Base-by-base conservation (phyloP, 1,140 invertebrate genomes). In the Drosophila tropicalis region DNA sequence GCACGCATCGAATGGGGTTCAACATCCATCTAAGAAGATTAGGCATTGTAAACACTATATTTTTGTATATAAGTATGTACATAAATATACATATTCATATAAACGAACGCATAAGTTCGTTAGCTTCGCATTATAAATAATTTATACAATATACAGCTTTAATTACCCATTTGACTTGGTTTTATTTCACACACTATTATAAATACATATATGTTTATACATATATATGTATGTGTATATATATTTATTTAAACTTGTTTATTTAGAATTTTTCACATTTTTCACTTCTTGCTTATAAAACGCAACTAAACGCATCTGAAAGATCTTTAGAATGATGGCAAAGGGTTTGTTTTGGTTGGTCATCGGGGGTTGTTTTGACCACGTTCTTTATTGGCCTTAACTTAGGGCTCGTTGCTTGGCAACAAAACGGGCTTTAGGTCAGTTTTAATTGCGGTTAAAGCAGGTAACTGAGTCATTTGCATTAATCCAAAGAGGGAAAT, bases 1-100 rank as follows among this genome's bases (percentile, higher is more conserved):
- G 65, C 75, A 70, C 75, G 64, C 76, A 71, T 65, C 83, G 68
- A 75, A 76, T 68, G 79, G 83, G 83, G 83, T 86, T 86, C 83
- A 87, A 87, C 79, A 86, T 87, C 83, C 80, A 86, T 83, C 75
- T 81, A 86, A 78, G 57, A 70, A 86, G 83, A 86, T 86, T 86
- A 86, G 83, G 69, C 72, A 62, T 54, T 58, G 62, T 68, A 79
- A 70, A 78, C 63, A 77, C 68, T 63, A 62, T 62, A 63, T 64
- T 64, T 51, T 66, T 62, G 36, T 63, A 70, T 69, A 65, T 56
- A 62, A 19, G 63, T 15, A 65, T 57, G 44, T 57, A 66, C 54
- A 66, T 66, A 64, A 55, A 60, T 62, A 70, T 66, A 60, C 47
- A 34, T 47, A 56, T 22, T 12, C 56, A 61, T 68, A 68, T 65